Base-by-base conservation (phyloP, 2,888 invertebrate species). In the Watsonalla binaria region DNA sequence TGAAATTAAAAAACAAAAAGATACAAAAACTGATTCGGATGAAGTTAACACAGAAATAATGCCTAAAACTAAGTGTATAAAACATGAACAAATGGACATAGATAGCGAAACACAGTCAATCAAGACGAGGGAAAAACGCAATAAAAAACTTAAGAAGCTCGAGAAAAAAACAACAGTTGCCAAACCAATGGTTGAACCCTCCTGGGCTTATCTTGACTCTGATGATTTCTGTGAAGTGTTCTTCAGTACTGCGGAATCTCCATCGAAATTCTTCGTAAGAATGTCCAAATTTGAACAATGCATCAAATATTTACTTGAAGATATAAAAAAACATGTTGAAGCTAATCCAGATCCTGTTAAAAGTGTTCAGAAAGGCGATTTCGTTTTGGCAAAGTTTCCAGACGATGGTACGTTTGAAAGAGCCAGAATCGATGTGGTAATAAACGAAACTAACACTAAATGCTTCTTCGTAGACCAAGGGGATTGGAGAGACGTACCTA, bases 401-500 rank as follows among this genome's bases (percentile, higher is more conserved):
- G 86, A 84, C 11, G 89, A 89, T 53, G 60, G 62, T 0, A 74
- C 76, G 1, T 92, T 82, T 61, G 85, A 86, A 58, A 76, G 93
- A 51, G 91, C 92, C 5, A 76, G 89, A 58, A 78, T 93, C 4
- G 79, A 86, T 14, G 70, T 80, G 37, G 68, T 84, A 7, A 55
- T 79, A 8, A 68, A 74, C 4, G 68, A 76, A n/a, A 67, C 72
- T n/a, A 84, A 84, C 62, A 87, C 89, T 0, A 84, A 92, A 57
- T 92, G 92, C 59, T 93, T 93, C 68, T 94, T 92, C 68, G 92
- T 94, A 0, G 94, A 94, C 72, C 92, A 92, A 65, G 94, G 94
- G 0, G 93, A 94, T 68, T 89, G 82, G 69, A 80, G 80, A 47
- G 70, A 76, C 0, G 82, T 93, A 0, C 58, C 78, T 0, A 61